Evolutionary conservation across 2,113 vertebrate genomes (phyloP), one percentile per base, ranked within the genome.

Genomic region (Lipophrys pholis): DNA sequence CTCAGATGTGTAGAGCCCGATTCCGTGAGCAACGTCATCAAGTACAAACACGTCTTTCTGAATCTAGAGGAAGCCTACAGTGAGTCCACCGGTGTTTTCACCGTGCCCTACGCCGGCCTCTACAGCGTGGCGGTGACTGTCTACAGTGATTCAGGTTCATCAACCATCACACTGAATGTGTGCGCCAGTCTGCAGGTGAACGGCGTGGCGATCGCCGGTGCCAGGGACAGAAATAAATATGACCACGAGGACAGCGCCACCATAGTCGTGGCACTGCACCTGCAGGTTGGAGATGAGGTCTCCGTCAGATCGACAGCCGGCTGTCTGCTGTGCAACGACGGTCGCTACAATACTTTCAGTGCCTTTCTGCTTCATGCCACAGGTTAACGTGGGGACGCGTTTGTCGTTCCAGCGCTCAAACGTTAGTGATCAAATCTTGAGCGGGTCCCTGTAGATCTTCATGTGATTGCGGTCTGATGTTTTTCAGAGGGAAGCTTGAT

Each of bases 291-390:
- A 3, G 90, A 94, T 60, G 8, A 4, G 6, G 89, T 94, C 73
- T 6, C 69, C 0, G 89, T 93, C 5, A 15, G 3, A n/a, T 73
- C 94, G 46, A 70, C 58, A 1, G 0, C 0, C 0, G 82, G 66
- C 14, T 93, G 91, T 56, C 59, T n/a, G 64, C 58, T 94, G 55
- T 94, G 92, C 5, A 90, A 91, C 41, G 11, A 5, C 4, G 78
- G 41, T 75, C 86, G 90, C 80, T 92, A 81, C 17, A 94, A 94
- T 81, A 93, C 91, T 12, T 93, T 94, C 81, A 91, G 75, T 9
- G 90, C 42, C n/a, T 93, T 93, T 54, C 80, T 94, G 70, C 89
- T 94, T 12, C 92, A 91, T 64, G 2, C 69, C 21, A 88, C 84
- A 8, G 77, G 84, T 52, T 89, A 69, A 82, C 6, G 15, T 46